Percentiles rank a stretch among this genome's conserved stretches.
Conservation (phyloP, 1,140 invertebrate genomes). For the Homarus americanus region DNA sequence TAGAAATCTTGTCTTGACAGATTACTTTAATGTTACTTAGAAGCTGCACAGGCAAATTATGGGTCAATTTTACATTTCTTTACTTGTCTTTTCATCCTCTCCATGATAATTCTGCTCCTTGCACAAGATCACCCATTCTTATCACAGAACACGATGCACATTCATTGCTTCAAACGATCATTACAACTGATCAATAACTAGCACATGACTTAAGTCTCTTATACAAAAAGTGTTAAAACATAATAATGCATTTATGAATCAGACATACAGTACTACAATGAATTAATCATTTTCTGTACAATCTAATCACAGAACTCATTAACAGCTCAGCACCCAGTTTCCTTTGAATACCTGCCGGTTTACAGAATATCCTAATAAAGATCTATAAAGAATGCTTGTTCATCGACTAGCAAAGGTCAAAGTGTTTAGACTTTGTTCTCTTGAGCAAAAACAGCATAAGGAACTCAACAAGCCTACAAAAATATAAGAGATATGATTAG, state of each 20-base stretch:
- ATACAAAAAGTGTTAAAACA: background rate
- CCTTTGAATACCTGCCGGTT: background rate
- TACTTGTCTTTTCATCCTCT: background rate
- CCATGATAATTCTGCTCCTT: background rate
- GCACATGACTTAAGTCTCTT: background rate
- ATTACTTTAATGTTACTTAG: too few species aligned
- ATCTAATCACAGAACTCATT: background rate
- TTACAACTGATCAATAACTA: background rate
- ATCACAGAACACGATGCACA: background rate
- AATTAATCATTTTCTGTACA: background rate
- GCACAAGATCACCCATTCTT: background rate
- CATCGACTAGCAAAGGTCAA: conserved; percentile 1
- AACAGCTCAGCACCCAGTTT: background rate
- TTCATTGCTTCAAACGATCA: background rate
- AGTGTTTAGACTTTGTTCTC: conserved; percentile 6
- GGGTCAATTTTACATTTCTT: background rate
- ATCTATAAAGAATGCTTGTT: conserved; percentile 17
- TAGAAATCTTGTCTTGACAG: too few species aligned
- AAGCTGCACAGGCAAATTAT: too few species aligned
- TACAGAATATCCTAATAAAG: background rate
- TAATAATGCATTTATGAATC: background rate
- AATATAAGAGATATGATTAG: too few species aligned
- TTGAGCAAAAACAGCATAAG: conserved; percentile 12
- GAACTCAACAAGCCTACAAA: background rate
- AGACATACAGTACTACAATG: background rate